These are phyloP conservation scores for Oryctolagus cuniculus DNA, from an alignment of 2,113 vertebrate genomes.

Conservation along the genomic window mOryCun1.1 NC_091448.1:53605501-53606000, in stretches of 20 bases:
- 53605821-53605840: background rate
- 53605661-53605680: background rate
- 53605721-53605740: background rate
- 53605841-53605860: background rate
- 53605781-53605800: background rate
- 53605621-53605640: constrained; percentile 38
- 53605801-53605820: background rate
- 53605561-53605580: background rate
- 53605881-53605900: background rate
- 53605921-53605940: background rate
- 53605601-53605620: constrained; percentile 4
- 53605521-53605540: background rate
- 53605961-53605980: background rate
- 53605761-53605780: background rate
- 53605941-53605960: background rate
- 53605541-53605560: constrained; percentile 11
- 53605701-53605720: background rate
- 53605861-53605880: background rate
- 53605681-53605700: background rate
- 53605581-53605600: background rate
- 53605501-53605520: fast-evolving
- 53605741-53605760: background rate
- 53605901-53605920: background rate
- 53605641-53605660: background rate
- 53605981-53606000: background rate